phyloP scores from a whole-genome alignment of 37 sponge, comb jelly and placozoan genomes.

The Corticium candelabrum region DNA sequence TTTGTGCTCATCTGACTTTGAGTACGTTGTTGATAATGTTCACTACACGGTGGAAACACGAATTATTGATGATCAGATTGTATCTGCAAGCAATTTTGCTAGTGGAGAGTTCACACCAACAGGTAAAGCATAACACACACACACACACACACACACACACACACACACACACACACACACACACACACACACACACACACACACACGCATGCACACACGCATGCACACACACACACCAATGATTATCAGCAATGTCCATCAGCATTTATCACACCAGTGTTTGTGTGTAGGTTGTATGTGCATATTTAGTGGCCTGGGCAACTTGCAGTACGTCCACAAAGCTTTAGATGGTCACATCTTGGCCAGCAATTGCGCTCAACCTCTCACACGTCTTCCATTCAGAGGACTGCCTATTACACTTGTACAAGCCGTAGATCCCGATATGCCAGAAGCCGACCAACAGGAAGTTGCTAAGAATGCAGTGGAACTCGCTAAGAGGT shows the following conservation, averaged over 20 bases:
- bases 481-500: background rate
- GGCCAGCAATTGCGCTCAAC: background rate
- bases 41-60: background rate
- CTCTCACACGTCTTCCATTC: background rate
- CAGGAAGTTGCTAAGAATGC: background rate
- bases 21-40: too few relatives aligned
- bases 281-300: background rate
- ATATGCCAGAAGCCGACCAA: conserved; percentile 7
- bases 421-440: background rate
- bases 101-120: background rate
- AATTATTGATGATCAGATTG: background rate
- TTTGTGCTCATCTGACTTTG: too few relatives aligned
- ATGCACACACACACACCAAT: too few relatives aligned
- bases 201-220: too few relatives aligned
- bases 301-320: background rate
- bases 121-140: background rate
- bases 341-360: background rate
- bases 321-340: background rate
- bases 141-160: too few relatives aligned
- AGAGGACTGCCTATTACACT: background rate
- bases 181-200: too few relatives aligned
- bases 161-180: too few relatives aligned
- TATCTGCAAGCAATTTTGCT: background rate
- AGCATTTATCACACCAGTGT: too few relatives aligned
- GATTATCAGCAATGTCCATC: too few relatives aligned